Percentiles rank a stretch among this genome's conserved stretches.
phyloP scores from a whole-genome alignment of 2,888 invertebrate species.

The Hipparchia sbordonii region DNA sequence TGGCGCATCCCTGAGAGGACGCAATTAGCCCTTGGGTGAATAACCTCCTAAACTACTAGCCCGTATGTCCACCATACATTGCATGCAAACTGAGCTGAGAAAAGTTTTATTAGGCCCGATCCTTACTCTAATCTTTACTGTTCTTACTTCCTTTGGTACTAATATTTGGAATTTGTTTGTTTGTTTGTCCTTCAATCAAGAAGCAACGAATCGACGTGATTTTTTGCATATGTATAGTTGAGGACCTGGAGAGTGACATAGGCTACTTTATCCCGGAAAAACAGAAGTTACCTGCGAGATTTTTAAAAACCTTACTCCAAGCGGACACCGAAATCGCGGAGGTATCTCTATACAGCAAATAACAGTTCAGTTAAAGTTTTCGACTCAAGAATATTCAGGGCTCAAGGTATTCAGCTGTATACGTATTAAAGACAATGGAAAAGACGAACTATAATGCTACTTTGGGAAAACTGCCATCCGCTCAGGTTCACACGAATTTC shows the following conservation, averaged over 20 bases:
- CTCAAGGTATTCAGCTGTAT: background rate
- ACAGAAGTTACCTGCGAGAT: too few species aligned
- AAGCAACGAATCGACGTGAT: too few species aligned
- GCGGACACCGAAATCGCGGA: too few species aligned
- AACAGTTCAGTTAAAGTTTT: background rate
- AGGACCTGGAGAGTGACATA: too few species aligned
- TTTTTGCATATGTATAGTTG: too few species aligned
- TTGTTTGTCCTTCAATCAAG: too few species aligned
- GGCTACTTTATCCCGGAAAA: too few species aligned
- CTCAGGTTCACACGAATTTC: background rate
- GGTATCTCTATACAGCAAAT: background rate
- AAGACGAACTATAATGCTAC: background rate
- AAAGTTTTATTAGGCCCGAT: background rate
- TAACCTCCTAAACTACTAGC: conserved; percentile 35
- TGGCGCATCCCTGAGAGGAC: conserved; percentile 60
- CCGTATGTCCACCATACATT: conserved; percentile 12
- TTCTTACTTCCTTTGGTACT: too few species aligned
- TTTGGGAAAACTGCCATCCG: background rate
- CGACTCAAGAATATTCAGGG: background rate
- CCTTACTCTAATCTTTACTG: too few species aligned
- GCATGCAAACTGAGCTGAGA: background rate
- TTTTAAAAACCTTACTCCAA: too few species aligned
- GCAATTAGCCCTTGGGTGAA: conserved; percentile 65
- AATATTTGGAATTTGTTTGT: too few species aligned
- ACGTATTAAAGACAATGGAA: too few species aligned